These are phyloP conservation scores for Trochalopteron elliotii DNA, from an alignment of 2,113 vertebrate genomes.

Conservation along the genomic window DNA sequence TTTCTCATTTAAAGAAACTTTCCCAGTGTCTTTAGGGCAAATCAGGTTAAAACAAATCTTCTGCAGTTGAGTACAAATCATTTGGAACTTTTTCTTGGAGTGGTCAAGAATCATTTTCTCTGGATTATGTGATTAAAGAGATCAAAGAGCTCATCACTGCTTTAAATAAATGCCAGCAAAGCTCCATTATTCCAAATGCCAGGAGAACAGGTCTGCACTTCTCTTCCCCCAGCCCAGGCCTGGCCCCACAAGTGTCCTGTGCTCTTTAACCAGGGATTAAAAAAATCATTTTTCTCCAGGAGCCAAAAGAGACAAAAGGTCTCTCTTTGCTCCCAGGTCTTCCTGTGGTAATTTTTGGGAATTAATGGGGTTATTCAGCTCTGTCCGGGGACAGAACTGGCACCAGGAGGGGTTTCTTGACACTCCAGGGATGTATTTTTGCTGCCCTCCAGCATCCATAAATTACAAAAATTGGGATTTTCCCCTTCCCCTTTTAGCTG, in stretches of 20 bases:
- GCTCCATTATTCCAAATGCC: neutral
- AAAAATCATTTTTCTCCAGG: neutral
- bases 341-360: neutral
- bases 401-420: neutral
- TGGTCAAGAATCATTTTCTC: constrained; percentile 38
- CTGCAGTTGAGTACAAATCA: neutral
- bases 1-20: neutral
- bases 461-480: neutral
- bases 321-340: neutral
- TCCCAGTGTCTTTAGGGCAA: neutral
- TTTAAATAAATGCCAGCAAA: neutral
- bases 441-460: neutral
- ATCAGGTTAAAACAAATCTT: constrained; percentile 35
- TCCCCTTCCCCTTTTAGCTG: neutral
- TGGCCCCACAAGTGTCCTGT: neutral
- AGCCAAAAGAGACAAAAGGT: neutral
- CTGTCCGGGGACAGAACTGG: neutral
- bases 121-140: constrained; percentile 58
- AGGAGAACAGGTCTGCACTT: neutral
- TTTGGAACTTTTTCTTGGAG: neutral
- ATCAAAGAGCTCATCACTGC: constrained; percentile 25
- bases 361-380: neutral
- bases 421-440: neutral
- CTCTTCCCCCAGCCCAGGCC: neutral
- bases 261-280: neutral